A percentile compares a stretch with the other conserved stretches of the same genome.
phyloP scores from a whole-genome alignment of 2,888 invertebrate genomes.

The Lepeophtheirus nordmannii region DNA sequence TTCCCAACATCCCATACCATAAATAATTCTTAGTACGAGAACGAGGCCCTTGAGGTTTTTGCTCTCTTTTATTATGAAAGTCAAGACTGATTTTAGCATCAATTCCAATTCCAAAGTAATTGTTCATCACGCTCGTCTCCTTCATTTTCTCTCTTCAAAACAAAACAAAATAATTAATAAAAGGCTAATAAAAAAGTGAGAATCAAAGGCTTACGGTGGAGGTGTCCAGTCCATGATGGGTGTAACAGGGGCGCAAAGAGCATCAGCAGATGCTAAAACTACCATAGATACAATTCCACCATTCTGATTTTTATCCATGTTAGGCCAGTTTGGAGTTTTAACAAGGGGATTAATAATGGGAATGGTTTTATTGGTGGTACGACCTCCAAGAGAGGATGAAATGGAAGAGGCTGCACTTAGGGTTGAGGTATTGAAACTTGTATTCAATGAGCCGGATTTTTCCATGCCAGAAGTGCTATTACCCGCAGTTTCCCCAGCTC shows the following conservation, averaged over 20 bases:
- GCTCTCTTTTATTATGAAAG: conserved; percentile 90
- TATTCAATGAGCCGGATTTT: no score
- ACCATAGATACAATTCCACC: conserved; percentile 86
- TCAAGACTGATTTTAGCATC: conserved; percentile 94
- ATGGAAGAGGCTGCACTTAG: background rate
- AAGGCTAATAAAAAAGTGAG: background rate
- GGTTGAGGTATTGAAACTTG: no score
- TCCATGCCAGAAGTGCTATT: no score
- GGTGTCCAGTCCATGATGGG: conserved; percentile 62
- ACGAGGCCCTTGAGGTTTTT: conserved; percentile 87
- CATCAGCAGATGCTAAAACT: conserved; percentile 84
- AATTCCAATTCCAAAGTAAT: conserved; percentile 94
- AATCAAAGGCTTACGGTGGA: conserved; percentile 18
- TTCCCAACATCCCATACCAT: conserved; percentile 57
- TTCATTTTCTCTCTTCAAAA: conserved; percentile 68
- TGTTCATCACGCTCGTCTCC: conserved; percentile 94
- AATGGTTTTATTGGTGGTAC: conserved; percentile 33
- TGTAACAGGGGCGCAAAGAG: conserved; percentile 86
- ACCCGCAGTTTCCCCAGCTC: conserved; percentile 7
- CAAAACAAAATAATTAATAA: no score
- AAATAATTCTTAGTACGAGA: conserved; percentile 87
- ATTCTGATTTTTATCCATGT: conserved; percentile 37
- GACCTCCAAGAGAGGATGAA: conserved; percentile 2
- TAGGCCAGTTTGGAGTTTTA: conserved; percentile 70
- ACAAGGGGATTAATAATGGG: conserved; percentile 83